Conservation (phyloP, 2,797 vertebrate species). For the Pseudomugil gertrudae region DNA sequence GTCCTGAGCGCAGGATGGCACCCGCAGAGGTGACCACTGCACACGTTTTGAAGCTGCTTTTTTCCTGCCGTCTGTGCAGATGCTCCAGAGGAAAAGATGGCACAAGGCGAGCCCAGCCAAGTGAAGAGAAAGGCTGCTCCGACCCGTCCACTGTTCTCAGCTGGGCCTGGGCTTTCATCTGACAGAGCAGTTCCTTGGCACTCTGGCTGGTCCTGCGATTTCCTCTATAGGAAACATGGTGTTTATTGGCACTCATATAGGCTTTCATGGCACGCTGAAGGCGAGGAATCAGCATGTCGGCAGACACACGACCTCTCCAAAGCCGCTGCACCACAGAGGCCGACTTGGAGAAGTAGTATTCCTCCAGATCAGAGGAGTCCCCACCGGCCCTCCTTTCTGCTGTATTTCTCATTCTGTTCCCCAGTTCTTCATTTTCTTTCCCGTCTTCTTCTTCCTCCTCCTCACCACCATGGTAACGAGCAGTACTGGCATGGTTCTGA, state of each 20-base stretch:
- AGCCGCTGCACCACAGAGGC: conserved; percentile 88
- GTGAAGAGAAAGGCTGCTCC: conserved; percentile 89
- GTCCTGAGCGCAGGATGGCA: conserved; percentile 92
- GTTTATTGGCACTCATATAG: conserved; percentile 92
- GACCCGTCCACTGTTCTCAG: conserved; percentile 91
- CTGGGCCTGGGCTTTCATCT: conserved; percentile 84
- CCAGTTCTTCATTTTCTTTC: conserved; percentile 56
- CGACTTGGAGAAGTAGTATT: conserved; percentile 87
- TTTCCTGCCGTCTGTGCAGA: conserved; percentile 72
- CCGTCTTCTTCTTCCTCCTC: conserved; percentile 65
- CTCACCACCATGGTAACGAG: conserved; percentile 39
- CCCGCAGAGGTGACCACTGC: conserved; percentile 97
- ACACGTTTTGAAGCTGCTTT: conserved; percentile 83
- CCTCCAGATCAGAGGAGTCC: conserved; percentile 82
- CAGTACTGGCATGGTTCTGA: conserved; percentile 63
- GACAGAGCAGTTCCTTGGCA: conserved; percentile 86
- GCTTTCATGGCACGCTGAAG: conserved; percentile 94
- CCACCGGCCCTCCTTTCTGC: conserved; percentile 54
- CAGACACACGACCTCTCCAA: conserved; percentile 90
- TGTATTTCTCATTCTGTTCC: conserved; percentile 60
- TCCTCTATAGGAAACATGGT: conserved; percentile 88
- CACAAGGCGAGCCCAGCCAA: conserved; percentile 90
- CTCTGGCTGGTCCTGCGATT: conserved; percentile 72
- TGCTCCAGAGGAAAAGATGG: conserved; percentile 83
- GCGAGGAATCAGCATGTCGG: conserved; percentile 90